Percentiles rank a stretch among this genome's conserved stretches.
Conservation (phyloP, 2,113 vertebrate species). For the Brachypteracias leptosomus region DNA sequence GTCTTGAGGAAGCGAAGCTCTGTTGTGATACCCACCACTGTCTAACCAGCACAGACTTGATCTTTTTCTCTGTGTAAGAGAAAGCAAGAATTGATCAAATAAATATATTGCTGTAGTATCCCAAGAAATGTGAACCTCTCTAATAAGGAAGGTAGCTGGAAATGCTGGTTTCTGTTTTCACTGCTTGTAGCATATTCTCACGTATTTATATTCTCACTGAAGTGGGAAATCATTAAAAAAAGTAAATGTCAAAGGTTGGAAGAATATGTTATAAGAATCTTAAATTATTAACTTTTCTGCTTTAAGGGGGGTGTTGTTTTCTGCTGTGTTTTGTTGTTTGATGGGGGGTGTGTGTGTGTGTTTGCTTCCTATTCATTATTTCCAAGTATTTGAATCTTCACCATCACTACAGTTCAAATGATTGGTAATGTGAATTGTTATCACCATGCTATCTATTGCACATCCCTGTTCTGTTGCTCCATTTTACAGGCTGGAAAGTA, state of each 20-base stretch:
- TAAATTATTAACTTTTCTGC: background rate
- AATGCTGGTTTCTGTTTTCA: background rate
- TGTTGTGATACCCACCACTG: rapidly evolving
- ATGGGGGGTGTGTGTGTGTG: no score
- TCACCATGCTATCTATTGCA: background rate
- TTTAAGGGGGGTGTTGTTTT: background rate
- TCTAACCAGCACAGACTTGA: background rate
- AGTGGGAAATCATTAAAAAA: background rate
- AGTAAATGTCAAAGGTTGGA: background rate
- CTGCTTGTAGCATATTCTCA: background rate
- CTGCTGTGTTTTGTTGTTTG: background rate
- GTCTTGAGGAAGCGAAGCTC: background rate
- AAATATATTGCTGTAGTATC: background rate
- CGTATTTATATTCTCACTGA: background rate
- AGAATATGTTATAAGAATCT: background rate
- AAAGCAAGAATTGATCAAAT: background rate
- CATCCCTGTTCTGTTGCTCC: background rate
- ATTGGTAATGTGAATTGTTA: background rate
- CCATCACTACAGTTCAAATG: background rate
- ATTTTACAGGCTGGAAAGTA: background rate
- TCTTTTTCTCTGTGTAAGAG: background rate
- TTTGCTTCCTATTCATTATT: background rate
- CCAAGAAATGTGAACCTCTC: background rate
- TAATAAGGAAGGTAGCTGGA: background rate
- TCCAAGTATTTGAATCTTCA: background rate